Conservation (phyloP, 2,113 vertebrate genomes). For the Hippocampus comes region DNA sequence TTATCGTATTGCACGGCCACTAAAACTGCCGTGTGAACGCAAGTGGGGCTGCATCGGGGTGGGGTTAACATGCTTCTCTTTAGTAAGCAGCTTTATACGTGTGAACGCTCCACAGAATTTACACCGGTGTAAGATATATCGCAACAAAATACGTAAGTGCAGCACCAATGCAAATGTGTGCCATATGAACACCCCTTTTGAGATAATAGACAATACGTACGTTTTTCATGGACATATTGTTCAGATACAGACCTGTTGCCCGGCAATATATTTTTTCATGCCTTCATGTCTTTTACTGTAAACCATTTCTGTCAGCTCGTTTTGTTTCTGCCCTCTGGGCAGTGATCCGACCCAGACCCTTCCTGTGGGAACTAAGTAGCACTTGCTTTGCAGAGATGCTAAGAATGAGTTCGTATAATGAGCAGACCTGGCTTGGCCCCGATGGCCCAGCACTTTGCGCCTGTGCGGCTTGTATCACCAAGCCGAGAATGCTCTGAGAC, state of each 20-base stretch:
- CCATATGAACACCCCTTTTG: no score
- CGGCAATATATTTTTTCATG: conserved; percentile 14
- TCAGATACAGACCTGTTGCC: conserved; percentile 5
- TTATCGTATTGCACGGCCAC: no score
- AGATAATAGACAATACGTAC: background rate
- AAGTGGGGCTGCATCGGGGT: no score
- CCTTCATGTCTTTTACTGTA: conserved; percentile 55
- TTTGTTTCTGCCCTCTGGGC: conserved; percentile 70
- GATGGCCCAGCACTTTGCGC: conserved; percentile 66
- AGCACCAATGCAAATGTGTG: no score
- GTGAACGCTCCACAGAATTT: no score
- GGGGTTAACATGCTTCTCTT: no score
- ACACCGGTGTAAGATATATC: no score
- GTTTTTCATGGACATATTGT: background rate
- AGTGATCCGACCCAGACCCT: conserved; percentile 63
- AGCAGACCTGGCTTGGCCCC: conserved; percentile 74
- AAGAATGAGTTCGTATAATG: conserved; percentile 77
- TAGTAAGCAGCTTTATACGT: no score
- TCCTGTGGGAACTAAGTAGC: conserved; percentile 74
- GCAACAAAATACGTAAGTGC: no score
- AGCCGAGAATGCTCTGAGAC: conserved; percentile 64
- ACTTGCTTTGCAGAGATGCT: conserved; percentile 78
- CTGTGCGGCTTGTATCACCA: conserved; percentile 65
- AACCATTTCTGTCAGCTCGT: conserved; percentile 64
- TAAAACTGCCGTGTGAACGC: no score